Conservation (phyloP, 2,797 vertebrate genomes). For the Meda fulgida region DNA sequence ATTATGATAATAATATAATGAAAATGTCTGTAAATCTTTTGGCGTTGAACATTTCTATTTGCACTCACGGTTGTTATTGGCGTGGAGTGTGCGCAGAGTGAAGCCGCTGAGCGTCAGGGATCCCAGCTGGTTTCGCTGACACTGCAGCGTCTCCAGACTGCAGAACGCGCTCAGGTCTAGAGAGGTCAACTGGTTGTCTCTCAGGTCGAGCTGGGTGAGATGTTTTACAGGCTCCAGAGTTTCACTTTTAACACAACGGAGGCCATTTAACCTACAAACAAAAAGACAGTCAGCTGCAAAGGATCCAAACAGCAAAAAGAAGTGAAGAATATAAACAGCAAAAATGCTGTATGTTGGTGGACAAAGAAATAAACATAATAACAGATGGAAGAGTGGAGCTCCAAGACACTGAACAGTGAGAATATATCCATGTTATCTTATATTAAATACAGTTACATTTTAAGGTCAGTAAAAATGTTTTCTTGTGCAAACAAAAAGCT, state of each 20-base stretch:
- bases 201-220: slow-evolving; percentile 88
- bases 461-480: not conserved
- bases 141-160: slow-evolving; percentile 90
- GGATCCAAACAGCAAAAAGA: not conserved
- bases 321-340: not conserved
- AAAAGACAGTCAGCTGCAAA: not conserved
- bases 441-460: not conserved
- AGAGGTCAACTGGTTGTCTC: slow-evolving; percentile 87
- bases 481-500: not conserved
- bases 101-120: slow-evolving; percentile 89
- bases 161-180: slow-evolving; percentile 88
- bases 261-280: slow-evolving; percentile 84
- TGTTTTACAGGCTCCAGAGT: slow-evolving; percentile 84
- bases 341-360: not conserved
- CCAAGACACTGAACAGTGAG: not conserved
- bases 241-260: slow-evolving; percentile 79
- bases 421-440: not conserved
- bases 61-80: slow-evolving; percentile 86
- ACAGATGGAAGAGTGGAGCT: not conserved
- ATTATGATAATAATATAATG: not conserved
- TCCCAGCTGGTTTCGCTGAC: slow-evolving; percentile 89
- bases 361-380: not conserved
- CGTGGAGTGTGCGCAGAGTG: slow-evolving; percentile 86
- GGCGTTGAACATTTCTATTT: not conserved
- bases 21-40: not conserved